phyloP scores from a whole-genome alignment of 2,113 vertebrate genomes.

The Anoura caudifer region DNA sequence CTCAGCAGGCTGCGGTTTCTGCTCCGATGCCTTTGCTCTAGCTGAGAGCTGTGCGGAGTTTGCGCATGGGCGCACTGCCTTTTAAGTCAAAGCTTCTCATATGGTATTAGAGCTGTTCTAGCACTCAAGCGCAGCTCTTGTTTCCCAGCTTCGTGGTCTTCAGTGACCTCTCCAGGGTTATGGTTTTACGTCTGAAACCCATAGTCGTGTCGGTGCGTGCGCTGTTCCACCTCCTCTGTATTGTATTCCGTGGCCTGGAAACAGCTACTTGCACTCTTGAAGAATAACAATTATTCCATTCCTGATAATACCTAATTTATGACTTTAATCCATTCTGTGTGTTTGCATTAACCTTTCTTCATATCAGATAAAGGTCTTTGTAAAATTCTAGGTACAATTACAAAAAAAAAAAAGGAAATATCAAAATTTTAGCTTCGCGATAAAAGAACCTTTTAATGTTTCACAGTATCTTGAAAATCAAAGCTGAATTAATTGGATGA shows the following conservation, averaged over 20 bases:
- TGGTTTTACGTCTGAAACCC: background rate
- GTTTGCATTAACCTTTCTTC: background rate
- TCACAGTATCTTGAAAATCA: background rate
- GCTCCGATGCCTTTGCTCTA: rapidly evolving
- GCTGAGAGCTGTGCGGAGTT: background rate
- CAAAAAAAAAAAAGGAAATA: background rate
- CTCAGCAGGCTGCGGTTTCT: background rate
- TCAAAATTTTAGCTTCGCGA: background rate
- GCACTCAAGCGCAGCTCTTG: background rate
- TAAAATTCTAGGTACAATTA: background rate
- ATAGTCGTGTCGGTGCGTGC: background rate
- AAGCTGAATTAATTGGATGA: background rate
- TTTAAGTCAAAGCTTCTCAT: background rate
- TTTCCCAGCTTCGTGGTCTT: background rate
- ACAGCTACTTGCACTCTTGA: background rate
- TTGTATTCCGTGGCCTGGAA: background rate
- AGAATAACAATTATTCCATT: background rate
- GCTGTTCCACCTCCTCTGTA: background rate
- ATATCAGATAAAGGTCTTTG: background rate
- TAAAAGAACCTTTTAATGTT: background rate
- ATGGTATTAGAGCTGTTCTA: background rate
- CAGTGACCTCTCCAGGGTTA: background rate
- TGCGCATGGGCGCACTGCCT: background rate
- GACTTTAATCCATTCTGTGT: background rate
- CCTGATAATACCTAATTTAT: background rate